phyloP scores from a whole-genome alignment of 2,113 vertebrate genomes.

The Mesoclemmys tuberculata region DNA sequence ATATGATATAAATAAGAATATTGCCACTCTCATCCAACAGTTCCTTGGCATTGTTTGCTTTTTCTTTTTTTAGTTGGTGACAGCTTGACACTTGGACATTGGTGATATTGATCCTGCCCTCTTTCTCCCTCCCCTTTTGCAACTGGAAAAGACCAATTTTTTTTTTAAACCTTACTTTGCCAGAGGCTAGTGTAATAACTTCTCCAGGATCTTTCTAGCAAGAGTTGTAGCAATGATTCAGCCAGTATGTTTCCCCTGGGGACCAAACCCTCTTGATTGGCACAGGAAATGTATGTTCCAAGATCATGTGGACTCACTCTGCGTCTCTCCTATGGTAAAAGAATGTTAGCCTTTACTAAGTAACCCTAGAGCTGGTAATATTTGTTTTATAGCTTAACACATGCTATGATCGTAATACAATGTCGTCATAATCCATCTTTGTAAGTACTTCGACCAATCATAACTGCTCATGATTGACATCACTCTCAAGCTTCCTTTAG shows the following conservation, averaged over 20 bases:
- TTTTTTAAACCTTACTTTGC: neutral
- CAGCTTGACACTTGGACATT: neutral
- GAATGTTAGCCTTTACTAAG: neutral
- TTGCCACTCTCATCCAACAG: neutral
- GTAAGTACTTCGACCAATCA: neutral
- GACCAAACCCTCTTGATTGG: neutral
- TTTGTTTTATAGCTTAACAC: neutral
- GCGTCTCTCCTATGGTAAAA: neutral
- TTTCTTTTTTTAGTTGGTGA: neutral
- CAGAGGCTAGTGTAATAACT: neutral
- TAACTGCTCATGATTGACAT: neutral
- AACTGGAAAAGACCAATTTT: neutral
- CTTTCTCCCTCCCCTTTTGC: neutral
- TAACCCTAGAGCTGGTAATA: neutral
- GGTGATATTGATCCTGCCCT: neutral
- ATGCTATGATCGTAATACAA: accelerated
- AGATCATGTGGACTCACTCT: neutral
- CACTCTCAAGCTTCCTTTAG: neutral
- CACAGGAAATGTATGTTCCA: neutral
- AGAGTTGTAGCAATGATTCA: neutral
- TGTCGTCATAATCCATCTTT: neutral
- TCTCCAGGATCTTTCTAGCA: neutral
- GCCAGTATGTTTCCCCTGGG: neutral
- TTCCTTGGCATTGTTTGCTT: neutral
- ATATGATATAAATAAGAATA: neutral